These are phyloP conservation scores for Thunnus albacares DNA, from an alignment of 2,797 vertebrate species.

Conservation along the genomic window DNA sequence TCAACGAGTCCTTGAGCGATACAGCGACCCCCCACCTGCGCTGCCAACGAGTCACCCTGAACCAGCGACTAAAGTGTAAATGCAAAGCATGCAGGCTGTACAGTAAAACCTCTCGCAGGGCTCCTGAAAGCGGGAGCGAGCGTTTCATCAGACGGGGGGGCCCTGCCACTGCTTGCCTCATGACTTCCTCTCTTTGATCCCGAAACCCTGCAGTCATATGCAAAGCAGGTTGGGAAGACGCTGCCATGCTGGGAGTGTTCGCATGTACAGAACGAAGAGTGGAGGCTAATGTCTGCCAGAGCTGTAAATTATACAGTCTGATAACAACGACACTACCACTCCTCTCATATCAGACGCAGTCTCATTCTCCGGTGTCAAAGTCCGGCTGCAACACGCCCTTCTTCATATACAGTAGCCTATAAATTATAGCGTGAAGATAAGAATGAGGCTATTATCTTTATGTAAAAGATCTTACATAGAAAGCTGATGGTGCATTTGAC, in stretches of 20 bases:
- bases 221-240: slow-evolving; percentile 60
- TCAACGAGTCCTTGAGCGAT: slow-evolving; percentile 7
- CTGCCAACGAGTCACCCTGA: neutral
- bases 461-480: neutral
- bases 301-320: slow-evolving; percentile 22
- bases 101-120: slow-evolving; percentile 29
- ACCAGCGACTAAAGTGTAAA: slow-evolving; percentile 2
- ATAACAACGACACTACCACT: neutral
- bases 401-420: neutral
- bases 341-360: neutral
- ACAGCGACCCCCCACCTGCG: neutral
- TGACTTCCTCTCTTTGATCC: slow-evolving; percentile 61
- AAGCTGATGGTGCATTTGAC: neutral
- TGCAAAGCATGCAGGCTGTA: slow-evolving; percentile 8
- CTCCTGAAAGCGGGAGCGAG: neutral
- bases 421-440: neutral
- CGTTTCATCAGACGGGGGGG: slow-evolving; percentile 35
- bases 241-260: slow-evolving; percentile 44
- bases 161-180: slow-evolving; percentile 27
- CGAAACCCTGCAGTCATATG: slow-evolving; percentile 57
- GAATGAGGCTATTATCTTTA: neutral
- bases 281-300: slow-evolving; percentile 28
- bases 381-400: neutral
- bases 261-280: slow-evolving; percentile 22
- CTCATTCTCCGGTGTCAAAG: neutral